Evolutionary conservation across 2,113 vertebrate species (phyloP).

Genomic region (Nycticryphes semicollaris): DNA sequence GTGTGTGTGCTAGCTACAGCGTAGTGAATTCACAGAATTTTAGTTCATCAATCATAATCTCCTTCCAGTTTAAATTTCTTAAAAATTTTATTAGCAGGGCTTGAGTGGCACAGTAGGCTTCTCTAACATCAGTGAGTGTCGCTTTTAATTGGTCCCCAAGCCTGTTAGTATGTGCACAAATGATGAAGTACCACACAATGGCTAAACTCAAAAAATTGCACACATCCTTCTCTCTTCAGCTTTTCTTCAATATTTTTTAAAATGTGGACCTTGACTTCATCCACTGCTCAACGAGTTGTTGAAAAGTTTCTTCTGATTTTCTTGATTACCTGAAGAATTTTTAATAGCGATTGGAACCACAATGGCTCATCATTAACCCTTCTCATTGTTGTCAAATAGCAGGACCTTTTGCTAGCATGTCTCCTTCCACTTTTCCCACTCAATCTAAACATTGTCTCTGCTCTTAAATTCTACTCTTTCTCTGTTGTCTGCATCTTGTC

Average conservation of each 20-base stretch:
- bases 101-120: background rate
- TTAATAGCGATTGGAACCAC: background rate
- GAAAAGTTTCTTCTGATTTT: background rate
- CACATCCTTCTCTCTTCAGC: accelerated
- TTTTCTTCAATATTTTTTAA: background rate
- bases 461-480: background rate
- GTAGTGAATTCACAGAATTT: background rate
- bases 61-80: background rate
- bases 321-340: background rate
- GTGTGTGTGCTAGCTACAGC: background rate
- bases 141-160: background rate
- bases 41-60: background rate
- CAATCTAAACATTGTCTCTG: background rate
- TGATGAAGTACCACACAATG: background rate
- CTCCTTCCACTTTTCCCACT: background rate
- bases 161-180: background rate
- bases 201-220: background rate
- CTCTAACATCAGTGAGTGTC: background rate
- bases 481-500: background rate
- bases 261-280: background rate
- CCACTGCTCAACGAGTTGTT: background rate
- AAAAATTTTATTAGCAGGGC: background rate
- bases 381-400: background rate
- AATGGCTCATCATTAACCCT: background rate
- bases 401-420: background rate